phyloP scores from a whole-genome alignment of 2,888 invertebrate species.

The Panopea generosa region DNA sequence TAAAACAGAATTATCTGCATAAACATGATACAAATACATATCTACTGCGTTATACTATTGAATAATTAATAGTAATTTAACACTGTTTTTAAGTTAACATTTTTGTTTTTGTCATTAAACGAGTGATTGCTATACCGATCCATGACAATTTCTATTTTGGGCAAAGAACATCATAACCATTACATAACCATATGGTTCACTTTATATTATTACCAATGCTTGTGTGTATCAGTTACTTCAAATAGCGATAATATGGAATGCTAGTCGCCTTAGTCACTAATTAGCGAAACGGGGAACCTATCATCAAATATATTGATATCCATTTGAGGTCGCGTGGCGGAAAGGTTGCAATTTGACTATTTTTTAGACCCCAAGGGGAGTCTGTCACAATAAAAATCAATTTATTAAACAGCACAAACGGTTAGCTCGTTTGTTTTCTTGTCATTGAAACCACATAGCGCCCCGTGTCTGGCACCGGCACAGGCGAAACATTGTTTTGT shows the following conservation, averaged over 20 bases:
- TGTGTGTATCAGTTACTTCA: conserved; percentile 7
- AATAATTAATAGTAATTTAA: too few relatives aligned
- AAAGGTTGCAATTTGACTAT: conserved; percentile 38
- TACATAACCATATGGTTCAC: conserved; percentile 40
- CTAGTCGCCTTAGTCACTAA: conserved; percentile 2
- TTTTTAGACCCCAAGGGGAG: conserved; percentile 27
- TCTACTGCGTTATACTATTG: too few relatives aligned
- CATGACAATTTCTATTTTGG: too few relatives aligned
- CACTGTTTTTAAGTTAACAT: too few relatives aligned
- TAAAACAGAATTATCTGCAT: too few relatives aligned
- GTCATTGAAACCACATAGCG: conserved; percentile 27
- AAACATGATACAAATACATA: too few relatives aligned
- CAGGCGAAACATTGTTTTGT: neutral
- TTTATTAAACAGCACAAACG: conserved; percentile 34
- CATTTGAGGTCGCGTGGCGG: conserved; percentile 38
- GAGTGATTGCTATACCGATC: too few relatives aligned
- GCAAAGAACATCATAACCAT: too few relatives aligned
- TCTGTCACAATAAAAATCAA: conserved; percentile 50
- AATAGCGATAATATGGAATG: neutral
- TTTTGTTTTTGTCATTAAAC: too few relatives aligned
- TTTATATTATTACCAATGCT: conserved; percentile 10
- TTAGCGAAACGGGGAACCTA: conserved; percentile 9
- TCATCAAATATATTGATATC: conserved; percentile 34
- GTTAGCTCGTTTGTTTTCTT: conserved; percentile 37
- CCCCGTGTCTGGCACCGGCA: conserved; percentile 39